These are phyloP conservation scores for Platysternon megacephalum DNA, from an alignment of 2,113 vertebrate species.

Conservation along the genomic window DNA sequence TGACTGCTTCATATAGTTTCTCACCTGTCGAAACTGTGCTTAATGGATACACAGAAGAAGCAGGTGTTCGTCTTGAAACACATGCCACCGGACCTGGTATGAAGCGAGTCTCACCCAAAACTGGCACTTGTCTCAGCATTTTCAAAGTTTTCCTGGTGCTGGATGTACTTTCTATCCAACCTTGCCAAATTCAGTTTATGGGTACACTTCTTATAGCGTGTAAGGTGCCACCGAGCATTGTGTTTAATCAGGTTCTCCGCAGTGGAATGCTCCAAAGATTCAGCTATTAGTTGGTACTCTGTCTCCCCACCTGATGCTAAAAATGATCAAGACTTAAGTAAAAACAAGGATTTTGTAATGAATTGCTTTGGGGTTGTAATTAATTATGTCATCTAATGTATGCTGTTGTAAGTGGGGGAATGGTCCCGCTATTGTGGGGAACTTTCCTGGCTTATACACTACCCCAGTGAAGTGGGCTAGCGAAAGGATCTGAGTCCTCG, in stretches of 20 bases:
- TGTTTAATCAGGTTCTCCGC: not conserved
- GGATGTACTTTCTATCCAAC: not conserved
- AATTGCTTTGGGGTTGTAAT: no score
- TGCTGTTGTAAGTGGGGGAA: no score
- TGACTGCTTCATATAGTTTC: not conserved
- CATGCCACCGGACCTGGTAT: not conserved
- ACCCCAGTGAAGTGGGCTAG: no score
- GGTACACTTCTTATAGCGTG: not conserved
- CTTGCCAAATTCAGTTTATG: not conserved
- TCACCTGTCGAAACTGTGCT: not conserved
- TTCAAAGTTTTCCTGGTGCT: not conserved
- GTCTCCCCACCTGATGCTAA: no score
- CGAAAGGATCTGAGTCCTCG: no score
- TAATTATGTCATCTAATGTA: no score
- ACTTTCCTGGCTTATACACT: no score
- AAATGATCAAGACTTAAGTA: no score
- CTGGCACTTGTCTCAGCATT: not conserved
- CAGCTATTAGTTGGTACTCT: not conserved
- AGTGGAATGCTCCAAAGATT: not conserved
- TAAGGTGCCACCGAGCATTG: not conserved
- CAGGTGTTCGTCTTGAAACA: not conserved
- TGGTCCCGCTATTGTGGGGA: no score
- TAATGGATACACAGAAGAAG: not conserved
- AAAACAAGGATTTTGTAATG: not conserved
- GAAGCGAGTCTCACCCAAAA: not conserved